phyloP scores from a whole-genome alignment of 2,888 invertebrate genomes.

The Pogonocherus hispidulus region DNA sequence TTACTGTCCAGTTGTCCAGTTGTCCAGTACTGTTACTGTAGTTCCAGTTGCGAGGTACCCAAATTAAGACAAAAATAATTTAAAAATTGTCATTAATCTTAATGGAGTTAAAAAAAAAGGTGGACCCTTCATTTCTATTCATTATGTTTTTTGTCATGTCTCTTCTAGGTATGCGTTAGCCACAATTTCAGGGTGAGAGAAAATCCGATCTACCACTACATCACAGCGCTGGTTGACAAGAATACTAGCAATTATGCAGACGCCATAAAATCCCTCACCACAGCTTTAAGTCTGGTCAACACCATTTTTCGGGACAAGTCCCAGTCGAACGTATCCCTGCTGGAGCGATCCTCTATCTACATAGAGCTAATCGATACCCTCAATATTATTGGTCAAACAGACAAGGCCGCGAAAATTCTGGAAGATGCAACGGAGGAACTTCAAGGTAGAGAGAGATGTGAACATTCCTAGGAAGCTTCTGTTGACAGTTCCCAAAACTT shows the following conservation, averaged over 20 bases:
- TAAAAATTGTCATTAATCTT: too few species aligned
- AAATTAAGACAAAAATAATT: too few species aligned
- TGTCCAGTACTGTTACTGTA: too few species aligned
- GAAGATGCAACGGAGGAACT: conserved; percentile 81
- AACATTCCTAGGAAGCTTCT: too few species aligned
- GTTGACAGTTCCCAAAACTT: too few species aligned
- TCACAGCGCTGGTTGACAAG: conserved; percentile 87
- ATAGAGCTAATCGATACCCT: conserved; percentile 88
- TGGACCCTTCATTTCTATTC: too few species aligned
- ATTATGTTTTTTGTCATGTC: too few species aligned
- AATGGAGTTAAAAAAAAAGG: too few species aligned
- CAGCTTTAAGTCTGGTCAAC: conserved; percentile 79
- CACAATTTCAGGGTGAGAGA: conserved; percentile 94
- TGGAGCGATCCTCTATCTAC: conserved; percentile 89
- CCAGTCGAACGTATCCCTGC: conserved; percentile 69
- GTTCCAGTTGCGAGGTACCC: too few species aligned
- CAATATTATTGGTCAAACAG: conserved; percentile 77
- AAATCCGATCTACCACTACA: conserved; percentile 90
- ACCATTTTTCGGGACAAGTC: conserved; percentile 66
- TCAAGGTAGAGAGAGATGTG: conserved; percentile 65
- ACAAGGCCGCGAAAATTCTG: conserved; percentile 86
- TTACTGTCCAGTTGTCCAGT: too few species aligned
- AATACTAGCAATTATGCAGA: conserved; percentile 79
- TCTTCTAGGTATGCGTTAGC: conserved; percentile 82
- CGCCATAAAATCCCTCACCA: conserved; percentile 81